Base-by-base conservation (phyloP, 2,888 invertebrate species). In the Macaria liturata region DNA sequence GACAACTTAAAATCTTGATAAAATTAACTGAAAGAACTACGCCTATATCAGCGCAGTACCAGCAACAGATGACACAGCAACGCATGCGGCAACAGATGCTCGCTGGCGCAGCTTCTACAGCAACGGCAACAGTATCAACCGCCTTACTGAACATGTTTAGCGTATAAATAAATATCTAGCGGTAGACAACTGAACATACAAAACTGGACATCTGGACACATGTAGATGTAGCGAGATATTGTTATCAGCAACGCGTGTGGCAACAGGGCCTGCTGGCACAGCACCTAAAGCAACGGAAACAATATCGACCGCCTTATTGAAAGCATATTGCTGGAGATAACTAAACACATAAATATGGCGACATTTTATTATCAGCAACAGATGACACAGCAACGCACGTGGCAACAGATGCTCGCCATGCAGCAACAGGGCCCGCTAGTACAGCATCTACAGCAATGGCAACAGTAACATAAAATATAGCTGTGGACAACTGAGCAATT, bases 1-100 rank as follows among this genome's bases (percentile, higher is more conserved):
- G 20, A 20, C 20, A 20, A 20, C 20, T 20, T 20, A 20, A 20
- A 20, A 20, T 20, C 20, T 20, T 20, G 20, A 20, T 20, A 2
- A 20, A 20, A 20, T 20, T 20, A 20, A 20, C 20, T 20, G 20
- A 20, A 20, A 20, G 20, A 20, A 20, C 20, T 20, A 20, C 20
- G 20, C 20, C 2, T 20, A 20, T 20, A 64, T 92, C 87, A 74
- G 93, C 93, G 64, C 94, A 94, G 71, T 94, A 94, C 80, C 94
- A 94, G 71, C 94, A 94, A 73, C 93, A 86, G 66, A 82, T 87
- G 75, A 83, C 84, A 67, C 87, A 91, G 69, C 92, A 94, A 70
- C 93, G 95, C 59, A 94, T 95, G 46, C 37, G 43, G 34, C 40
- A 43, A 32, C 32, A 40, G 40, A 37, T 47, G 39, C n/a, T 49